Percentiles rank a stretch among this genome's conserved stretches.
phyloP scores from a whole-genome alignment of 2,888 invertebrate genomes.

The Eretmocerus hayati region DNA sequence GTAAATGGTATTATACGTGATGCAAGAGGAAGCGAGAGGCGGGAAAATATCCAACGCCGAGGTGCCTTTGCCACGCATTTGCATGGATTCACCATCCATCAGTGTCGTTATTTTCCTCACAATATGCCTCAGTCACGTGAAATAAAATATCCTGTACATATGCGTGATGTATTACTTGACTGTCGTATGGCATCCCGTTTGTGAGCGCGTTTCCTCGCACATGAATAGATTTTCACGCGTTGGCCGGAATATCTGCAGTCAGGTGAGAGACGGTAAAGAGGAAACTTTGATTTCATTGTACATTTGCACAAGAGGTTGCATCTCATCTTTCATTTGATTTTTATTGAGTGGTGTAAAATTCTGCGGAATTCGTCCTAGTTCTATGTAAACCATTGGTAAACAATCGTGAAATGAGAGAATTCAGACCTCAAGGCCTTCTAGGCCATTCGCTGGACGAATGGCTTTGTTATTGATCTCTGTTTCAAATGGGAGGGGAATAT shows the following conservation, averaged over 20 bases:
- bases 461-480: too few species aligned
- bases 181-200: slow-evolving; percentile 6
- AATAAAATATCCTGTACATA: slow-evolving; percentile 12
- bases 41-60: slow-evolving; percentile 1
- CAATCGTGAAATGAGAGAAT: too few species aligned
- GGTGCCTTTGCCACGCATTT: too few species aligned
- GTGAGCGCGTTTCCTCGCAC: background rate
- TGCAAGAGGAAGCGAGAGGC: background rate
- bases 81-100: slow-evolving; percentile 15
- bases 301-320: background rate
- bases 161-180: slow-evolving; percentile 17
- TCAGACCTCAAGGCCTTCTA: too few species aligned
- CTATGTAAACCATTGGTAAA: too few species aligned
- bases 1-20: too few species aligned
- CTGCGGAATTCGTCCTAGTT: too few species aligned
- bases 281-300: background rate
- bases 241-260: background rate
- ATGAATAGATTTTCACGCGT: background rate
- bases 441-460: too few species aligned
- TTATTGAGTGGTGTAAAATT: too few species aligned
- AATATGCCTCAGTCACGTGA: background rate
- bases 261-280: background rate
- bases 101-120: slow-evolving; percentile 13
- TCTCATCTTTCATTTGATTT: background rate
- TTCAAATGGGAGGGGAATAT: too few species aligned